These are phyloP conservation scores for Ondatra zibethicus DNA, from an alignment of 2,113 vertebrate species.

Conservation along the genomic window DNA sequence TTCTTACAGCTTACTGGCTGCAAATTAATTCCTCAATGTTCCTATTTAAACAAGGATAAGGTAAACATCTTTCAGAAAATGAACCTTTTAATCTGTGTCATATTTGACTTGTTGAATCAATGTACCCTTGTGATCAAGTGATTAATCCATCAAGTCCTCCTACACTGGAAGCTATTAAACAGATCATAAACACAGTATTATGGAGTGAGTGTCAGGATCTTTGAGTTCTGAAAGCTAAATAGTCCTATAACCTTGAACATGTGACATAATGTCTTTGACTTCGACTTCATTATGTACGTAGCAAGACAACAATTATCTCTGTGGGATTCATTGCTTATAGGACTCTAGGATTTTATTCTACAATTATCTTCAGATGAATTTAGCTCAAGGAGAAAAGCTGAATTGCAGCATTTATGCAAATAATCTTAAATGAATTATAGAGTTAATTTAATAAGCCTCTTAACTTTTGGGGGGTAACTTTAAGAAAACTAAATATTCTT, in stretches of 20 bases:
- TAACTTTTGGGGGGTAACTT: slow-evolving; percentile 56
- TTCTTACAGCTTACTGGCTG: slow-evolving; percentile 57
- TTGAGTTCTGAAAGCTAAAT: neutral
- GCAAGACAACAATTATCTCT: slow-evolving; percentile 52
- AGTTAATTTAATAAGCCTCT: slow-evolving; percentile 77
- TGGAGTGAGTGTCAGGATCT: neutral
- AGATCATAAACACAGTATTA: slow-evolving; percentile 62
- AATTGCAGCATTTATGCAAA: slow-evolving; percentile 68
- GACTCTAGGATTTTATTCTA: slow-evolving; percentile 60
- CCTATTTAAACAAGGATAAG: slow-evolving; percentile 72
- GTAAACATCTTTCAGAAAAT: slow-evolving; percentile 64
- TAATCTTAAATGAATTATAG: slow-evolving; percentile 68
- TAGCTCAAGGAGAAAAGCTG: slow-evolving; percentile 61
- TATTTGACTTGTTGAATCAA: slow-evolving; percentile 66
- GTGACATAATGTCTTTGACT: slow-evolving; percentile 66
- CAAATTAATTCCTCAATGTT: slow-evolving; percentile 66
- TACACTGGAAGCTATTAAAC: slow-evolving; percentile 52
- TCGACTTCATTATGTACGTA: slow-evolving; percentile 47
- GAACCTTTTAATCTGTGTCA: slow-evolving; percentile 63
- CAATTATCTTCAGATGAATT: slow-evolving; percentile 70
- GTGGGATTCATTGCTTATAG: slow-evolving; percentile 31
- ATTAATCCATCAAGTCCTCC: slow-evolving; percentile 65
- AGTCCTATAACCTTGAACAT: slow-evolving; percentile 67
- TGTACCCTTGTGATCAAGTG: slow-evolving; percentile 65
- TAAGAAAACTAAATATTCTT: slow-evolving; percentile 68